Evolutionary conservation across 1,140 invertebrate genomes (phyloP), one percentile per base, ranked within the genome.

Genomic region (Neomicropteryx cornuta): DNA sequence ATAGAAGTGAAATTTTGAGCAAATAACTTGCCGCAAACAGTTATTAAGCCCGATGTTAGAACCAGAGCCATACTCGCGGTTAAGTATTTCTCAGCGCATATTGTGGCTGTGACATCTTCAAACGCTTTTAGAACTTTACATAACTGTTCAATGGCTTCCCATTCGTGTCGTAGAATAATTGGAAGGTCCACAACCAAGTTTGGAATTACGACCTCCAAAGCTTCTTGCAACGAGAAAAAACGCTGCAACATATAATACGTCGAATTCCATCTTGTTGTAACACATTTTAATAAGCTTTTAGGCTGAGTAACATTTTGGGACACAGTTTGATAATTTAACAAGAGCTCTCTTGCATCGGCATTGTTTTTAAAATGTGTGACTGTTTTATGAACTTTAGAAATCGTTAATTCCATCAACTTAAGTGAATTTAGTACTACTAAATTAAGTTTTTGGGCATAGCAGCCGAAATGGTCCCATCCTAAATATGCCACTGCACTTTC

Each of bases 81-180:
- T 2, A 44, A 6, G 34, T 52, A 56, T 4, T 35, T 17, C 47
- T 55, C 39, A 18, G 44, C 47, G 31, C 42, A 43, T 11, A 56
- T 28, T 38, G 36, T 42, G 23, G 32, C 36, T 6, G 50, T 56
- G 2, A 39, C 43, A 31, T 45, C 33, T 44, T 54, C 44, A 27
- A 53, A 48, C 17, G 48, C 48, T 42, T 47, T 29, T 38, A 57
- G 46, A 38, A 51, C 23, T 13, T 5, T 30, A 10, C 18, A 22
- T 23, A 50, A 28, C 33, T 49, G 38, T 39, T 35, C 42, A 5
- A 23, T 11, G 5, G 38, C 40, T 18, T 22, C 3, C 46, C 49
- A 42, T 30, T 54, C 48, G 31, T 37, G 10, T 5, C 22, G 37
- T n/a, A 24, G 43, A 28, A 46, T 1, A 6, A 18, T 23, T 19